A percentile compares a stretch with the other conserved stretches of the same genome.
These are phyloP conservation scores for Astropecten irregularis DNA, from an alignment of 53 echinoderm and acorn worm genomes.

Conservation along the genomic window DNA sequence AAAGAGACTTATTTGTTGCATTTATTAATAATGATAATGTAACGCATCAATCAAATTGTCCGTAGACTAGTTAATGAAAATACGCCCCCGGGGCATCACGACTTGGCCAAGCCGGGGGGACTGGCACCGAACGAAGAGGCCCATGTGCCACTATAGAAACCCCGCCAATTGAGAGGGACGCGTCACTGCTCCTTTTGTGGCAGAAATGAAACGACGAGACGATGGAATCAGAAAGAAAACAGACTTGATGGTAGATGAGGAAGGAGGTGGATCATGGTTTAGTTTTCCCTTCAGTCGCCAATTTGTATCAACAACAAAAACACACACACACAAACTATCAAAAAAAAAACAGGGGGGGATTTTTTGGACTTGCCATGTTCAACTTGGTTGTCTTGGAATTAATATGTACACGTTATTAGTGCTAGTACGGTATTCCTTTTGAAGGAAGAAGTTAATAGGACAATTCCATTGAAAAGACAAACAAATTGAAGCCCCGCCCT, in stretches of 20 bases:
- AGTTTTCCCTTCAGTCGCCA: too few species aligned
- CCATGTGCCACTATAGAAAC: conserved; percentile 3
- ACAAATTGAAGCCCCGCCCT: too few species aligned
- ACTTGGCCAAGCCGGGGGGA: conserved; percentile 33
- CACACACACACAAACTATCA: too few species aligned
- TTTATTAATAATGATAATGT: conserved; percentile 40
- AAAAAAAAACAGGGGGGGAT: too few species aligned
- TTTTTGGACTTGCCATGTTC: too few species aligned
- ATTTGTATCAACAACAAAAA: background rate
- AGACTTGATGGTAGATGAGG: background rate
- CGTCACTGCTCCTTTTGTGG: conserved; percentile 11
- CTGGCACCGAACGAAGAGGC: conserved; percentile 28
- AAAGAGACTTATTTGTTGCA: conserved; percentile 43
- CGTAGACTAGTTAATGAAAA: conserved; percentile 38
- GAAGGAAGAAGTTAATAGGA: too few species aligned
- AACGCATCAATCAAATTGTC: conserved; percentile 28
- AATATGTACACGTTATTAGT: too few species aligned
- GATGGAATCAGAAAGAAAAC: too few species aligned
- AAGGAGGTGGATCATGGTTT: too few species aligned
- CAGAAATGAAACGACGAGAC: background rate
- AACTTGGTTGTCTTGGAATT: too few species aligned
- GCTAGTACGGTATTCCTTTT: too few species aligned
- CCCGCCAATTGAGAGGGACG: background rate
- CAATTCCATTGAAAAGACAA: too few species aligned
- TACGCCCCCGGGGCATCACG: conserved; percentile 37